These are phyloP conservation scores for Calidris pugnax DNA, from an alignment of 2,113 vertebrate species.

Conservation along the genomic window DNA sequence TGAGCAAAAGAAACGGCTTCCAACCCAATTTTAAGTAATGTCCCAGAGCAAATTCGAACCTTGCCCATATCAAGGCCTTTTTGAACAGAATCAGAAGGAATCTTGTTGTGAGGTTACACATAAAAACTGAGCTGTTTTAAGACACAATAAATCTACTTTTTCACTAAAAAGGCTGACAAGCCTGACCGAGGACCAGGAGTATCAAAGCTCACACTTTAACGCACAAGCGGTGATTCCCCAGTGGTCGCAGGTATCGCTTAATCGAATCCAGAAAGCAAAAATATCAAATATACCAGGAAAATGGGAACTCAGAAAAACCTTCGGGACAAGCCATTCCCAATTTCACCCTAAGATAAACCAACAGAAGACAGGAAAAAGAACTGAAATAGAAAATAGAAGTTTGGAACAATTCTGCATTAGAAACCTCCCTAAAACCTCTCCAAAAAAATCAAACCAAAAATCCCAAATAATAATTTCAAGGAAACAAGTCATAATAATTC, in stretches of 20 bases:
- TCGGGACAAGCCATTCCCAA: not conserved
- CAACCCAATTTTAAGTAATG: not conserved
- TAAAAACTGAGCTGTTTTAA: not conserved
- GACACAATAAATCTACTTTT: not conserved
- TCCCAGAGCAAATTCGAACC: slow-evolving; percentile 19
- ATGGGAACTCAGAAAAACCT: not conserved
- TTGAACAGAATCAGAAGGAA: not conserved
- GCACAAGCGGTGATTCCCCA: not conserved
- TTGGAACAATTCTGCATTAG: not conserved
- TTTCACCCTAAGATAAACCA: not conserved
- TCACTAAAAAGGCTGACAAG: not conserved
- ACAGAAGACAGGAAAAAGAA: not conserved
- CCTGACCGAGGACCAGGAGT: not conserved
- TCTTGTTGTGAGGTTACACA: not conserved
- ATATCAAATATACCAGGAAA: not conserved
- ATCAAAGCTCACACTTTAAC: not conserved
- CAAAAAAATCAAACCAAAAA: not conserved
- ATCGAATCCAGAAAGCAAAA: not conserved
- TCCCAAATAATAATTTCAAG: not conserved
- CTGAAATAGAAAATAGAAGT: not conserved
- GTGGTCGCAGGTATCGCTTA: rapidly evolving
- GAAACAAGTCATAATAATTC: not conserved
- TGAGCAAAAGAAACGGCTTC: not conserved
- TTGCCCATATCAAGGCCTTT: not conserved
- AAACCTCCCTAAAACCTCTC: not conserved